Percentiles rank a stretch among this genome's conserved stretches.
Conservation (phyloP, 2,113 vertebrate genomes). For the Lamprotornis superbus region DNA sequence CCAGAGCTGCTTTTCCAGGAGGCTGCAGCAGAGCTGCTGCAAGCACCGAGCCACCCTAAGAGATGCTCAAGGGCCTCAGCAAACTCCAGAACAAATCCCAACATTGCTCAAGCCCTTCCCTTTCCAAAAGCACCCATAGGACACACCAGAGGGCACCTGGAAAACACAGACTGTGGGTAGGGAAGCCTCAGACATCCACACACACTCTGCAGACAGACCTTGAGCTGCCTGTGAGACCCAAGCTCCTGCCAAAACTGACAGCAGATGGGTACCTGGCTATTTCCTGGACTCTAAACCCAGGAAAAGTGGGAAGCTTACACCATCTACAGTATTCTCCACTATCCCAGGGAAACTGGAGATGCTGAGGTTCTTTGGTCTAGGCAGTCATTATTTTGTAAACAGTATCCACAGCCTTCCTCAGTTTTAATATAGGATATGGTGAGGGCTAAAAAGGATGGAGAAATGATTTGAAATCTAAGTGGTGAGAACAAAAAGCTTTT, state of each 20-base stretch:
- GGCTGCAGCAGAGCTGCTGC: background rate
- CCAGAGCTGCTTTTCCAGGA: background rate
- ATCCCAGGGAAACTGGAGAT: background rate
- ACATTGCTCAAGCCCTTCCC: rapidly evolving
- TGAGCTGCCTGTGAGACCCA: background rate
- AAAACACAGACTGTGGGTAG: background rate
- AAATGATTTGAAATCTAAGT: background rate
- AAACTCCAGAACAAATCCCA: background rate
- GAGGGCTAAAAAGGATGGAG: background rate
- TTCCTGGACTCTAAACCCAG: background rate
- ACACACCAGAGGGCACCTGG: background rate
- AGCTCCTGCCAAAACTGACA: background rate
- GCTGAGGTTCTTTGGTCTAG: background rate
- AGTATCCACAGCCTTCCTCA: background rate
- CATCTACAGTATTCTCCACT: background rate
- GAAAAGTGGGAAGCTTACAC: background rate
- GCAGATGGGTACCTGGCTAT: rapidly evolving
- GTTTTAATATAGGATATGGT: background rate
- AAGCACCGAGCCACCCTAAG: rapidly evolving
- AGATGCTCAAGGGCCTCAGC: background rate
- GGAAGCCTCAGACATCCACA: background rate
- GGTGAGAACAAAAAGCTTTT: background rate
- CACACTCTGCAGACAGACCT: rapidly evolving
- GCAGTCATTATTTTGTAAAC: background rate
- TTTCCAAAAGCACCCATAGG: rapidly evolving